phyloP scores from a whole-genome alignment of 2,797 vertebrate species.

The Petrocephalus schoutedeni region DNA sequence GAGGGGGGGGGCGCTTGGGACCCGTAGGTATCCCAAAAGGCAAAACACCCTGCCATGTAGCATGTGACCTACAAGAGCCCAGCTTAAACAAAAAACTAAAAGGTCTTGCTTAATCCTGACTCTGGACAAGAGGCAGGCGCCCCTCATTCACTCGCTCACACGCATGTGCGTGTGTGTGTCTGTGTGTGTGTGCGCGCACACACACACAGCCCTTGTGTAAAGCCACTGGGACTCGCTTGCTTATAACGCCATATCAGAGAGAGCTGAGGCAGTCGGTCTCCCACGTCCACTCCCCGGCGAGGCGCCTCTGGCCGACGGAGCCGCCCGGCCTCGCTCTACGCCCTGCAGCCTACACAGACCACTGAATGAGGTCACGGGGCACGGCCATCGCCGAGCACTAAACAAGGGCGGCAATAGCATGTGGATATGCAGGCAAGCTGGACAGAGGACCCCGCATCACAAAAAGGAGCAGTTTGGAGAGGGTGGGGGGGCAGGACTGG shows the following conservation, averaged over 20 bases:
- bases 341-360: neutral
- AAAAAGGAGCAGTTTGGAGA: conserved; percentile 3
- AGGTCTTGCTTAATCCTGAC: neutral
- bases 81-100: conserved; percentile 15
- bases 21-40: neutral
- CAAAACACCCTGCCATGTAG: neutral
- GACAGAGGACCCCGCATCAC: neutral
- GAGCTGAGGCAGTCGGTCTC: conserved; percentile 45
- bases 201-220: neutral
- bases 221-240: conserved; percentile 25
- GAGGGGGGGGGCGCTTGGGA: neutral
- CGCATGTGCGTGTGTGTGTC: too few species aligned
- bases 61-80: neutral
- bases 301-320: neutral
- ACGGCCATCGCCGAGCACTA: neutral
- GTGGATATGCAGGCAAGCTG: neutral
- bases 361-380: neutral
- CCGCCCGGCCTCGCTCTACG: neutral
- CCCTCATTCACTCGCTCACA: too few species aligned
- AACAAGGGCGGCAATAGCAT: neutral
- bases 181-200: neutral
- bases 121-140: neutral
- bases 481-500: neutral
- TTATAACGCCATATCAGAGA: conserved; percentile 41
- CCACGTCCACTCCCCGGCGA: conserved; percentile 52